Evolutionary conservation across 2,888 invertebrate species (phyloP), one percentile per base, ranked within the genome.

Genomic region (Suillia variegata): DNA sequence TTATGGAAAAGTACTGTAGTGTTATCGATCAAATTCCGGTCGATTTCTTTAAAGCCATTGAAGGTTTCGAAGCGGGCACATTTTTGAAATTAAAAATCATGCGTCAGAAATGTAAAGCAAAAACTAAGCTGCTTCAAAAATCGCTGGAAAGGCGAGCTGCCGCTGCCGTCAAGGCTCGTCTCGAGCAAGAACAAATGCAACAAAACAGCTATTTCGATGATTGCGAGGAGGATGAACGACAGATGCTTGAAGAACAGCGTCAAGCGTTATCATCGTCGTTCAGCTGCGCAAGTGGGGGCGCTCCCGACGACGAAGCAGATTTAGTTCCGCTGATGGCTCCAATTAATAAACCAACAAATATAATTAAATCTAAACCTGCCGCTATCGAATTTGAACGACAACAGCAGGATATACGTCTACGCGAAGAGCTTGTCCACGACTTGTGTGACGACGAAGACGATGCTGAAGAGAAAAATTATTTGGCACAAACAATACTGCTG

Each of bases 21-120:
- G 86, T 88, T 0, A 85, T 90, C 65, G 86, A 87, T 67, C 85
- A 85, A 79, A 87, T 90, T 67, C 89, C 89, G 1, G 80, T 85
- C 13, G 82, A 84, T 63, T 84, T 87, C 42, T 85, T 88, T 64
- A 83, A 85, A 66, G 84, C 85, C 63, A 85, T 89, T 55, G 87
- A 87, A 2, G 86, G 87, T 0, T 89, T 88, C 71, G 84, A 88
- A 66, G 77, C 78, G 18, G 82, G 80, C 45, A 83, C 84, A 6
- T 89, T 86, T 71, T 78, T 83, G 1, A 85, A 85, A 73, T 78
- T 89, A 6, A 87, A 87, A 80, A 80, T 83, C 34, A 76, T 87
- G 48, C 84, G 86, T 60, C 84, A 84, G 65, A 87, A 87, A 72
- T 80, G 89, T 3, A 88, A 86, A 77, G 83, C 84, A 42, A 84